phyloP scores from a whole-genome alignment of 2,113 vertebrate genomes.

The Petrocephalus zakoni region DNA sequence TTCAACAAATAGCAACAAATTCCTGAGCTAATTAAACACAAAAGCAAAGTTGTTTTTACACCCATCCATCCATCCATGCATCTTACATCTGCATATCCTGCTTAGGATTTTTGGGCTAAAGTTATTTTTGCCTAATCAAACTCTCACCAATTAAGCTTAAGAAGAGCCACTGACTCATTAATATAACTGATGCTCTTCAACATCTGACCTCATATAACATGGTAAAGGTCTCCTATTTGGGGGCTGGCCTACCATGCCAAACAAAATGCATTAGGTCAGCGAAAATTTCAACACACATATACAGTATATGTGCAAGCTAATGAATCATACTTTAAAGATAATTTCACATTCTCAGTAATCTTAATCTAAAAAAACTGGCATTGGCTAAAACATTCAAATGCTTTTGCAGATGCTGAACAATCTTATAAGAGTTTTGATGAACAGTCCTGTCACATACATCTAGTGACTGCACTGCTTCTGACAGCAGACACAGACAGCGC shows the following conservation, averaged over 20 bases:
- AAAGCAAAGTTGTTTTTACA: neutral
- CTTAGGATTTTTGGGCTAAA: neutral
- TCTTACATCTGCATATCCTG: neutral
- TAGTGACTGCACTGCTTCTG: neutral
- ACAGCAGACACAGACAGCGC: constrained; percentile 22
- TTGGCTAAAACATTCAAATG: neutral
- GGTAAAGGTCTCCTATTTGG: neutral
- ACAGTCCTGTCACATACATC: neutral
- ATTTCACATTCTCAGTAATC: neutral
- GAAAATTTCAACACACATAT: neutral
- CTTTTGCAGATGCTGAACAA: neutral
- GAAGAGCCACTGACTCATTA: neutral
- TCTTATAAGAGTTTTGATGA: neutral
- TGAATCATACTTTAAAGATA: neutral
- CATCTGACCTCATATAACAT: neutral
- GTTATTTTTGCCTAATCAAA: neutral
- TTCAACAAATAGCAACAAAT: neutral
- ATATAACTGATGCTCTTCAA: neutral
- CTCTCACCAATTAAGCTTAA: neutral
- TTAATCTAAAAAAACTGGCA: neutral
- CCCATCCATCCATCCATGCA: neutral
- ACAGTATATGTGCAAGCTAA: neutral
- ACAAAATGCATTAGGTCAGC: neutral
- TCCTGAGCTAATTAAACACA: neutral
- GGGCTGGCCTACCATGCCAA: neutral